A percentile compares a stretch with the other conserved stretches of the same genome.
Conservation (phyloP, 2,113 vertebrate species). For the Meleagris gallopavo region DNA sequence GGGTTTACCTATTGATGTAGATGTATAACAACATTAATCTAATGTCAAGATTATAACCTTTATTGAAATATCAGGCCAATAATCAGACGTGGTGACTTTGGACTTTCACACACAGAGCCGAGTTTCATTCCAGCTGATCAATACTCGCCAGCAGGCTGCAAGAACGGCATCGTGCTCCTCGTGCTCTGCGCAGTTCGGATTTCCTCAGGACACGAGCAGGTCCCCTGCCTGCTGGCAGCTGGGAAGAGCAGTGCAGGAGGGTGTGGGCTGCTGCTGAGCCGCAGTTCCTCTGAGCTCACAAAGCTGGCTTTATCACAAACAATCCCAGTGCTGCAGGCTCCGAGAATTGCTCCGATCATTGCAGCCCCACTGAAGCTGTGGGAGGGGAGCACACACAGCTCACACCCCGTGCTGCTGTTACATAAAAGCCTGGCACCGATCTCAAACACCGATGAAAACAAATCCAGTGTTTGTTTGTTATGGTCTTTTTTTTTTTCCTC, state of each 20-base stretch:
- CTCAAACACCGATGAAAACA: neutral
- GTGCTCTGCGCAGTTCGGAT: fast-evolving
- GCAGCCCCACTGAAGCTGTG: fast-evolving
- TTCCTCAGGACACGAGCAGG: neutral
- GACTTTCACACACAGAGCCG: neutral
- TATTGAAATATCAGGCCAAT: neutral
- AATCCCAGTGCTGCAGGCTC: neutral
- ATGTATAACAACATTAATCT: neutral
- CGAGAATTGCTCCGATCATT: neutral
- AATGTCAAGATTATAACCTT: neutral
- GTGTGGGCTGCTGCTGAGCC: neutral
- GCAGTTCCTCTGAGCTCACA: neutral
- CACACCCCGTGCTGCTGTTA: neutral
- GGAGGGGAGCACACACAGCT: neutral
- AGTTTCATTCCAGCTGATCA: neutral
- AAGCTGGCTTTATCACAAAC: neutral
- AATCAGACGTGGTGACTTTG: neutral
- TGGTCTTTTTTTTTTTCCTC: neutral
- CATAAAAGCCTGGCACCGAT: neutral
- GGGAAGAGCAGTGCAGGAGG: neutral
- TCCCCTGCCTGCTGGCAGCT: too few relatives aligned
- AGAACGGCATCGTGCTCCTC: neutral
- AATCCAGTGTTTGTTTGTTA: neutral
- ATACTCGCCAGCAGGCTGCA: too few relatives aligned
- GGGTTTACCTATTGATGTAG: neutral